These are phyloP conservation scores for Osmerus mordax DNA, from an alignment of 2,113 vertebrate genomes.

Conservation along the genomic window DNA sequence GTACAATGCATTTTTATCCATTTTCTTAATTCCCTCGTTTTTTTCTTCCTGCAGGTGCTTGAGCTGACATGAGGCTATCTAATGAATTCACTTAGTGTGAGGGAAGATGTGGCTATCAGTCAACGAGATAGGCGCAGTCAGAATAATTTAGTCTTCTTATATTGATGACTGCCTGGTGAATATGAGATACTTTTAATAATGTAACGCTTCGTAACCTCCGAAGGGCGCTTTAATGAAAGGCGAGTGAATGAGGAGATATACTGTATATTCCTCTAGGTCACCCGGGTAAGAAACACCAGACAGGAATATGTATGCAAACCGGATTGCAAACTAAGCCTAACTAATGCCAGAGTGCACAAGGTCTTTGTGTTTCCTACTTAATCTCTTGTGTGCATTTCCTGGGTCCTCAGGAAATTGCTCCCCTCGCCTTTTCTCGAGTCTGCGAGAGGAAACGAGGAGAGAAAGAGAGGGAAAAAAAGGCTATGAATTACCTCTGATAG, in stretches of 20 bases:
- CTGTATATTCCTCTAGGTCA: conserved; percentile 34
- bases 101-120: conserved; percentile 49
- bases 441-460: conserved; percentile 3
- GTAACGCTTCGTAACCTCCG: conserved; percentile 42
- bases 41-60: conserved; percentile 48
- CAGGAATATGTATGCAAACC: conserved; percentile 35
- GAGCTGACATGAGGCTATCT: conserved; percentile 42
- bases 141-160: conserved; percentile 56
- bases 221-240: conserved; percentile 42
- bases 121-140: conserved; percentile 42
- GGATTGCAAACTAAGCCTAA: conserved; percentile 35
- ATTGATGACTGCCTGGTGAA: conserved; percentile 41
- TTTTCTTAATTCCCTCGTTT: conserved; percentile 34
- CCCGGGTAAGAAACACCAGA: conserved; percentile 36
- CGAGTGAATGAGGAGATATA: conserved; percentile 25
- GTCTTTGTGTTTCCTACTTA: conserved; percentile 31
- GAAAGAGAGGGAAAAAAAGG: conserved; percentile 18
- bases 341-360: conserved; percentile 22
- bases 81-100: conserved; percentile 61
- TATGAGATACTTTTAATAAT: conserved; percentile 51
- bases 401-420: conserved; percentile 27
- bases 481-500: conserved; percentile 33
- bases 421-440: not conserved
- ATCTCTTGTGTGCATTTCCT: conserved; percentile 22
- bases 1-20: conserved; percentile 54